phyloP scores from a whole-genome alignment of 23 tunicate species.

The Ascidia mentula region DNA sequence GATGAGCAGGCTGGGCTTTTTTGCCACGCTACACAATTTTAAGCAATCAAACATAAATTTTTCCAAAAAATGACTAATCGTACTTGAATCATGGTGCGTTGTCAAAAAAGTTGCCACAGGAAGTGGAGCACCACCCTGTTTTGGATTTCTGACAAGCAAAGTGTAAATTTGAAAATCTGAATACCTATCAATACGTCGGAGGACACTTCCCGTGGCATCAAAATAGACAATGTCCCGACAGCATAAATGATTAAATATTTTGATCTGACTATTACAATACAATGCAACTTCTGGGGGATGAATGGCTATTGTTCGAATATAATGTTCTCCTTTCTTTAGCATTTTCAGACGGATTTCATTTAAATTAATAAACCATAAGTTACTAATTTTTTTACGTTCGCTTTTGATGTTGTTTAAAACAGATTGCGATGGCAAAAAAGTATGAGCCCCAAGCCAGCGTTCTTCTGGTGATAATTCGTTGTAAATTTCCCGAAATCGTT shows the following conservation, averaged over 20 bases:
- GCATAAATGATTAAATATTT: not conserved
- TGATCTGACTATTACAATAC: constrained; percentile 12
- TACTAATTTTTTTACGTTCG: not conserved
- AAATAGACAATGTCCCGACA: constrained; percentile 24
- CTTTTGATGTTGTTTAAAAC: not conserved
- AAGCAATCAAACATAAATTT: not conserved
- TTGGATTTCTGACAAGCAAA: constrained; percentile 26
- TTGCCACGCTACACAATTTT: not conserved
- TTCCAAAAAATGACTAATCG: constrained; percentile 32
- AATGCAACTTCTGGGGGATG: constrained; percentile 4
- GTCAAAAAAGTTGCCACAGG: constrained; percentile 34
- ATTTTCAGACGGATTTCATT: not conserved
- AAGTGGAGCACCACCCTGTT: not conserved
- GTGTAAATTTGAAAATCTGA: constrained; percentile 39
- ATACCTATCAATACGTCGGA: not conserved
- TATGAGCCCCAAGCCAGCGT: not conserved
- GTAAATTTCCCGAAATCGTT: not conserved
- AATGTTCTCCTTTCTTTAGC: not conserved
- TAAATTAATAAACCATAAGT: not conserved
- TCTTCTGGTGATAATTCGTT: not conserved
- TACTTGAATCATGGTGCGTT: constrained; percentile 19
- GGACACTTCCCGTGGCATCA: constrained; percentile 35
- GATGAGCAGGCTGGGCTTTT: constrained; percentile 25
- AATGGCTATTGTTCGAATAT: not conserved
- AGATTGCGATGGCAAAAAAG: not conserved